These are phyloP conservation scores for Aegithalos caudatus DNA, from an alignment of 2,113 vertebrate species.

Conservation along the genomic window DNA sequence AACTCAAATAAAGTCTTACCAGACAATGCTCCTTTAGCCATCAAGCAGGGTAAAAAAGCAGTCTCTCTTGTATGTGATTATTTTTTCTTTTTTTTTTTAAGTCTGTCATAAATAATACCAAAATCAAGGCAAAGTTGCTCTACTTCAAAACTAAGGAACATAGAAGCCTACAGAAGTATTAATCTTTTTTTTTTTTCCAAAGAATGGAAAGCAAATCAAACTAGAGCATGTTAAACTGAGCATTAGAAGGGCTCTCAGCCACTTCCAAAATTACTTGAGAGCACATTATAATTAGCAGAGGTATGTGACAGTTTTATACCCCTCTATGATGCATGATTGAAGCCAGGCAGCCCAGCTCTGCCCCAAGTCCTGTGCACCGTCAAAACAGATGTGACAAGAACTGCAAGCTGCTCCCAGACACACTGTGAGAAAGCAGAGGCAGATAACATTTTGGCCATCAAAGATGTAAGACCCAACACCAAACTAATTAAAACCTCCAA, in stretches of 20 bases:
- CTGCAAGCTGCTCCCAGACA: slow-evolving; percentile 8
- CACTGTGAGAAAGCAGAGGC: slow-evolving; percentile 25
- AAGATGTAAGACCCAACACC: background rate
- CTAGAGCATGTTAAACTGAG: slow-evolving; percentile 9
- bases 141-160: background rate
- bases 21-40: background rate
- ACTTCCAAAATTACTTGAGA: slow-evolving; percentile 63
- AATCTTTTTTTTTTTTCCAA: background rate
- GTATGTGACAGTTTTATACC: slow-evolving; percentile 64
- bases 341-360: slow-evolving; percentile 47
- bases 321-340: slow-evolving; percentile 60
- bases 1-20: background rate
- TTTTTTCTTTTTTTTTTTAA: background rate
- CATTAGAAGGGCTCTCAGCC: slow-evolving; percentile 30
- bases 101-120: background rate
- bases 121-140: background rate
- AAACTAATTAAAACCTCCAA: slow-evolving; percentile 17
- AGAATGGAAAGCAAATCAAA: slow-evolving; percentile 17
- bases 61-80: background rate
- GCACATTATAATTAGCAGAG: slow-evolving; percentile 66
- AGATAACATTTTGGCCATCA: slow-evolving; percentile 23
- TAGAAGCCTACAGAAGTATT: background rate
- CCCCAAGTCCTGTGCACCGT: slow-evolving; percentile 7
- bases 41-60: background rate
- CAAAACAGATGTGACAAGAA: slow-evolving; percentile 57